Evolutionary conservation across 1,140 invertebrate genomes (phyloP).

Genomic region (Stegodyphus mimosarum): DNA sequence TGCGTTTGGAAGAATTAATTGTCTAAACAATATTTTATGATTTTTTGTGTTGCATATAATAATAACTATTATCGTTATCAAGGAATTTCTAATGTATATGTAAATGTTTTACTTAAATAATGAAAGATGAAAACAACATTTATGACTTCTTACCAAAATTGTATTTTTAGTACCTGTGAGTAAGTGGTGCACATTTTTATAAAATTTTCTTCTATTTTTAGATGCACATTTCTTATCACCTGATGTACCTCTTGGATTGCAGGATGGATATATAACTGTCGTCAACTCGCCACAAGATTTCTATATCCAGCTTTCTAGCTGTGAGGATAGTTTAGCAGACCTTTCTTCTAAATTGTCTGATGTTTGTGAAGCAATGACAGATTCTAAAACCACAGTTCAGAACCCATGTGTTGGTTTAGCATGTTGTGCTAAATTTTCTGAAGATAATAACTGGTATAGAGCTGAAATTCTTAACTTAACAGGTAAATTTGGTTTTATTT

Average conservation of each 20-base stretch:
- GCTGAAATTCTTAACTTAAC: constrained; percentile 28
- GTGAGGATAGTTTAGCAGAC: constrained; percentile 30
- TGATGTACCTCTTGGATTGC: constrained; percentile 36
- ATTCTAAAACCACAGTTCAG: not conserved
- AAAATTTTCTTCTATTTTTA: too few species aligned
- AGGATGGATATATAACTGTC: constrained; percentile 26
- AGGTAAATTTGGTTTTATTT: constrained; percentile 12
- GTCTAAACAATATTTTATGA: too few species aligned
- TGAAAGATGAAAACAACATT: too few species aligned
- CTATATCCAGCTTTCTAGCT: constrained; percentile 21
- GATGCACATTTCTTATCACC: constrained; percentile 11
- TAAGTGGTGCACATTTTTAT: too few species aligned
- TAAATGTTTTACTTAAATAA: too few species aligned
- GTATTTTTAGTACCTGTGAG: too few species aligned
- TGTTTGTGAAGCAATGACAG: not conserved
- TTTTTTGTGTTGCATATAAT: too few species aligned
- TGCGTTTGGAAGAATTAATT: too few species aligned
- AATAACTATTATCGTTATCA: too few species aligned
- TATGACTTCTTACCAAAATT: too few species aligned
- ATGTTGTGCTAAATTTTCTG: constrained; percentile 35
- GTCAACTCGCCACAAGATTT: constrained; percentile 40
- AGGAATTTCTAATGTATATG: too few species aligned
- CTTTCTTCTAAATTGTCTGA: constrained; percentile 21
- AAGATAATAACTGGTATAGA: constrained; percentile 58
- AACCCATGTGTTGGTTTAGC: constrained; percentile 23